These are phyloP conservation scores for Cotesia glomerata DNA, from an alignment of 1,140 invertebrate genomes.

Conservation along the genomic window DNA sequence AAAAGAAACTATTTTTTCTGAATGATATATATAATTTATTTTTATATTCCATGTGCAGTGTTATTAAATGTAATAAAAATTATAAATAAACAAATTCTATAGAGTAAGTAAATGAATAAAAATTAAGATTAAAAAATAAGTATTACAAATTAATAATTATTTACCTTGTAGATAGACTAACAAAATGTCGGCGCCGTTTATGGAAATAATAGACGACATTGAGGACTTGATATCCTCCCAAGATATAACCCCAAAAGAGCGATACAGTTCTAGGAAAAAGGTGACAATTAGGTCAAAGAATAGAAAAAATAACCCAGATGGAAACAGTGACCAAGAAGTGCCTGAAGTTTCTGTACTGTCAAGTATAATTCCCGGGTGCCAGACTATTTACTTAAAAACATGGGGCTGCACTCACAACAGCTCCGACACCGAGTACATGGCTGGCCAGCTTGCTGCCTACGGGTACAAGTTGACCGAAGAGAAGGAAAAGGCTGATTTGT, in stretches of 20 bases:
- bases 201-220: slow-evolving; percentile 77
- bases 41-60: no score
- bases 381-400: slow-evolving; percentile 92
- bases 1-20: no score
- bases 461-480: slow-evolving; percentile 88
- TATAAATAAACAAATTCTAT: no score
- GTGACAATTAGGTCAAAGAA: slow-evolving; percentile 70
- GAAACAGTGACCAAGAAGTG: neutral
- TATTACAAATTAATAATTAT: no score
- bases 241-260: slow-evolving; percentile 77
- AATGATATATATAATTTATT: no score
- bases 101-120: no score
- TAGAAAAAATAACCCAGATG: slow-evolving; percentile 41
- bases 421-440: slow-evolving; percentile 98
- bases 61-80: no score
- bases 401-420: slow-evolving; percentile 98
- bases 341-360: slow-evolving; percentile 51
- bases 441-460: slow-evolving; percentile 85
- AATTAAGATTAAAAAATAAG: neutral
- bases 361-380: slow-evolving; percentile 84
- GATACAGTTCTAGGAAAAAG: slow-evolving; percentile 72
- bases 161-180: no score
- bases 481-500: slow-evolving; percentile 85
- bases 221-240: slow-evolving; percentile 81
- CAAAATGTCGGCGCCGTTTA: slow-evolving; percentile 66